Conservation (phyloP, 2,113 vertebrate species). For the Hyla sarda region DNA sequence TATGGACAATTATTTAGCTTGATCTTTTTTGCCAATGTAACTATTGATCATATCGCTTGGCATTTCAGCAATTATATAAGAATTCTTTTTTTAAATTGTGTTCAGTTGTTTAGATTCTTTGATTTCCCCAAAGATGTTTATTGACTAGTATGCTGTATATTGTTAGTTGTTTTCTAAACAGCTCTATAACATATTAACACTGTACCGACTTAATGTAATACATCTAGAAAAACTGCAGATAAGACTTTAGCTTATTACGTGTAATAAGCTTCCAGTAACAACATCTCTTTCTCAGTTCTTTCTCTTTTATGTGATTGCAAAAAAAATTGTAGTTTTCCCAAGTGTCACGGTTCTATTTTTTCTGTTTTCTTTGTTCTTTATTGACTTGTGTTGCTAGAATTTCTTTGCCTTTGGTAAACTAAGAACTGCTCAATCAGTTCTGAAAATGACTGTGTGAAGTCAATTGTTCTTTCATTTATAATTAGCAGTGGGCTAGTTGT, state of each 20-base stretch:
- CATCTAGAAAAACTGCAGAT: not conserved
- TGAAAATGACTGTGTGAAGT: slow-evolving; percentile 19
- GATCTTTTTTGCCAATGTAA: not conserved
- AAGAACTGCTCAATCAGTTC: slow-evolving; percentile 20
- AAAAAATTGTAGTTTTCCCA: slow-evolving; percentile 17
- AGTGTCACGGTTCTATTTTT: slow-evolving; percentile 22
- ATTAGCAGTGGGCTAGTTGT: not conserved
- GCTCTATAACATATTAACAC: slow-evolving; percentile 17
- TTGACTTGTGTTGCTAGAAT: slow-evolving; percentile 21
- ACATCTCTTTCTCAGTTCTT: slow-evolving; percentile 2
- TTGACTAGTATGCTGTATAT: not conserved
- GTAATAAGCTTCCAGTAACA: slow-evolving; percentile 26
- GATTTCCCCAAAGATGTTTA: not conserved
- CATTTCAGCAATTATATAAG: too few relatives aligned
- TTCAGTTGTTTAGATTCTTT: not conserved
- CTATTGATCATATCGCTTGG: not conserved
- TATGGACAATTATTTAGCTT: not conserved
- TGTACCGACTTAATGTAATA: slow-evolving; percentile 9
- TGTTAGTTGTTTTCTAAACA: not conserved
- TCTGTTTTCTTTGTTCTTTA: slow-evolving; percentile 44
- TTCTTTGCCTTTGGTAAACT: slow-evolving; percentile 26
- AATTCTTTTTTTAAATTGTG: not conserved
- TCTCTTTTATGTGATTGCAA: slow-evolving; percentile 27
- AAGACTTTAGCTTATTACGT: slow-evolving; percentile 14
- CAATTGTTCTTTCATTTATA: slow-evolving; percentile 38